Evolutionary conservation across 2,797 vertebrate genomes (phyloP).

Genomic region (Uromys caudimaculatus): DNA sequence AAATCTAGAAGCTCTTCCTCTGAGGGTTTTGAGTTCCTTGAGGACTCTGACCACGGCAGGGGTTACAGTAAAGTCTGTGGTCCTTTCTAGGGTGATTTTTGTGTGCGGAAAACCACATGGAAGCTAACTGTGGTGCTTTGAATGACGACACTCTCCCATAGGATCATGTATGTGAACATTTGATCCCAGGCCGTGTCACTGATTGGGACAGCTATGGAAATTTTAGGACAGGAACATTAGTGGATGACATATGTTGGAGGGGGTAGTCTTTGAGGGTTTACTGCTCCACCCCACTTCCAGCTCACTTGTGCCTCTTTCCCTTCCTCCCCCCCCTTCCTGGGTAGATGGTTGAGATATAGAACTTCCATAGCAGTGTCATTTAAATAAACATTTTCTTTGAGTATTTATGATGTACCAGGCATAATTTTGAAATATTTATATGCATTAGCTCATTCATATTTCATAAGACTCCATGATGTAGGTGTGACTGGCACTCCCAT

Average conservation of each 20-base stretch:
- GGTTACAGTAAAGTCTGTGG: neutral
- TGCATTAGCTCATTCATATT: neutral
- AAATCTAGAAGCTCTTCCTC: neutral
- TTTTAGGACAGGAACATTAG: neutral
- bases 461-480: neutral
- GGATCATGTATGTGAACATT: neutral
- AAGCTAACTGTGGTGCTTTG: neutral
- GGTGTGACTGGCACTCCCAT: neutral
- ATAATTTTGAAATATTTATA: neutral
- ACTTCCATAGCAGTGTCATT: neutral
- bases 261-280: neutral
- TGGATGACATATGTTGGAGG: too few relatives aligned
- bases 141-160: too few relatives aligned
- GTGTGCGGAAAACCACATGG: neutral
- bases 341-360: neutral
- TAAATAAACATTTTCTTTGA: neutral
- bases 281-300: neutral
- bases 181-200: neutral
- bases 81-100: neutral
- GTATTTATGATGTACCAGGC: neutral
- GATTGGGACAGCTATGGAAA: neutral
- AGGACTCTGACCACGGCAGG: neutral
- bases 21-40: neutral
- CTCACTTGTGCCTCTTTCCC: neutral
- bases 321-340: too few relatives aligned